Base-by-base conservation (phyloP, 2,113 vertebrate genomes). In the Fulmarus glacialis region DNA sequence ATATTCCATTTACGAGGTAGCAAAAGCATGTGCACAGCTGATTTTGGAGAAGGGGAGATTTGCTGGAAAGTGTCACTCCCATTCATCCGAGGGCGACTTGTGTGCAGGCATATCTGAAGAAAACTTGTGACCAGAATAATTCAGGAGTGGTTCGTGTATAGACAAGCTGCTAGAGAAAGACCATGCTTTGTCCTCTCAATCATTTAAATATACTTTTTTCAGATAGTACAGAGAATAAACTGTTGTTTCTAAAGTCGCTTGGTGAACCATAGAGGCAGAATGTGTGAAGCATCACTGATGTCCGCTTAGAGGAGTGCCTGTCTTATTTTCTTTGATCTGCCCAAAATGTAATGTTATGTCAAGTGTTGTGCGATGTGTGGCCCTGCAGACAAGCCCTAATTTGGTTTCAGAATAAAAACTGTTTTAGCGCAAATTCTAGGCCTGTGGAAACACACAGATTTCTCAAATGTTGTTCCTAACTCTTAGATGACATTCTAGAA, bases 1-100 rank as follows among this genome's bases (percentile, higher is more conserved):
- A 12, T 13, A 3, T 22, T 32, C 27, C 34, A 9, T 64, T 22
- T 38, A 38, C 17, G 20, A 43, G 29, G 22, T 13, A 48, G 22
- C 8, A 58, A 58, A 43, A 64, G 4, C 32, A 27, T 1, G 1
- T 29, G 12, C 50, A n/a, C 36, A 20, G 19, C 14, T 38, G 17
- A 15, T 27, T 48, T 24, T 48, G 74, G 66, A 50, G 81, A 38
- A 50, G 26, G 17, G 8, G 19, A 55, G 11, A 12, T 40, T 17
- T 4, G 6, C 40, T 48, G 47, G 47, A 21, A 40, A n/a, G 8
- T 4, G 6, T 26, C 5, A 0, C 23, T 47, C n/a, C 4, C 7
- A 4, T 70, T 48, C 63, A n/a, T 12, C 40, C 3, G 1, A 75
- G 62, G 34, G 23, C 0, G 2, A 40, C 15, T 23, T 13, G 8